Evolutionary conservation across 2,888 invertebrate genomes (phyloP), one percentile per base, ranked within the genome.

Genomic region (Idaea straminata): DNA sequence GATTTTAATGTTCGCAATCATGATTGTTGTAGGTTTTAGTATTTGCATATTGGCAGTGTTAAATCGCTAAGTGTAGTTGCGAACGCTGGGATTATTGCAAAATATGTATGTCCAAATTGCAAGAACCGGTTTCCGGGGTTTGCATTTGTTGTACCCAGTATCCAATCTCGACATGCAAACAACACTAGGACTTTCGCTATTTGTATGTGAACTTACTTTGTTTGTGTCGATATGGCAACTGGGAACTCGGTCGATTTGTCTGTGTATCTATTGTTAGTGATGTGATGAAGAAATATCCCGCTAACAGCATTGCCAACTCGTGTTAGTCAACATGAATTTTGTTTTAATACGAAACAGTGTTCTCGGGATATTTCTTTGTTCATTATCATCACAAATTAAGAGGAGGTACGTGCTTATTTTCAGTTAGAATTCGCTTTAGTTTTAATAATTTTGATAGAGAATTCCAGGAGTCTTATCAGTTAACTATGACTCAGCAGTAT

Each of bases 91-190:
- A 71, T 67, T 73, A 79, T 91, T 90, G 88, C 89, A 87, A 89
- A 87, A 88, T 83, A 77, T 84, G 86, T 83, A 77, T 84, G 86
- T 85, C 83, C 79, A 82, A 86, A 82, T 81, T 79, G 78, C 78
- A 75, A 79, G 74, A 88, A 89, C 89, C 87, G 89, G 88, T 89
- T 47, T 85, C 77, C 75, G 72, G 77, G 70, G 74, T 75, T 75
- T 72, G 70, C 70, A 62, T 76, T 59, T 25, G 1, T 47, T 73
- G 74, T 76, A n/a, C n/a, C n/a, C n/a, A 73, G 72, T 73, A 72
- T 64, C 71, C 65, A 68, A 72, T 72, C 73, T 78, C 74, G 73
- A 76, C 74, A 76, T 70, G 69, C 73, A 77, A 73, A 73, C 75
- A 36, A 36, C 25, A 73, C 68, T 72, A 75, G 76, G 72, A 83